These are phyloP conservation scores for Alloplasta piceator DNA, from an alignment of 2,888 invertebrate species.

Conservation along the genomic window DNA sequence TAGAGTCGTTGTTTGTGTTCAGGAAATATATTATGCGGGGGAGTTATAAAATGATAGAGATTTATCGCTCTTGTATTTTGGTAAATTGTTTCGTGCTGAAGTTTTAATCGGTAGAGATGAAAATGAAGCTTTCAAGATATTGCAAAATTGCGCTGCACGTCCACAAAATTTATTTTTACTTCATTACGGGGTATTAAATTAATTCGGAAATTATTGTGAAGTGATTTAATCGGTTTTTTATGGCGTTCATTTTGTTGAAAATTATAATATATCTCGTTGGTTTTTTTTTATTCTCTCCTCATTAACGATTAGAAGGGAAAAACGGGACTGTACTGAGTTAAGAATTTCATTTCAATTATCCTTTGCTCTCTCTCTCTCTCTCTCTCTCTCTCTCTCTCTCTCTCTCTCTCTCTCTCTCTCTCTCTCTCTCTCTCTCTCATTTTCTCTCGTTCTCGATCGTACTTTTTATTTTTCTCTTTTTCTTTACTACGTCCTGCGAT, in stretches of 20 bases:
- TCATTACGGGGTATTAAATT: conserved; percentile 27
- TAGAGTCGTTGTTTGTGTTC: too few species aligned
- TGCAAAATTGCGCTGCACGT: too few species aligned
- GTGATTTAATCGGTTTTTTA: conserved; percentile 41
- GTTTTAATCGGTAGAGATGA: too few species aligned
- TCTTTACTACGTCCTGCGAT: conserved; percentile 4
- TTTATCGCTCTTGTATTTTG: too few species aligned
- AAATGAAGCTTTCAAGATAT: too few species aligned
- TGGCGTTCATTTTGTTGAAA: conserved; percentile 30
- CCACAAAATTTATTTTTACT: too few species aligned
- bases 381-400: neutral
- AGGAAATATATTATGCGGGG: too few species aligned
- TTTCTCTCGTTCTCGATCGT: neutral
- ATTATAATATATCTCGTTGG: conserved; percentile 15
- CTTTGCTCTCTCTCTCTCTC: conserved; percentile 8
- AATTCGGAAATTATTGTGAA: conserved; percentile 49
- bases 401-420: neutral
- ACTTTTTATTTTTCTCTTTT: conserved; percentile 2
- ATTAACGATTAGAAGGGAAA: conserved; percentile 25
- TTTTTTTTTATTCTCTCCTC: conserved; percentile 7
- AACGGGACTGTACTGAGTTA: conserved; percentile 22
- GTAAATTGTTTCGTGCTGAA: too few species aligned
- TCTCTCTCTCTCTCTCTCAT: neutral
- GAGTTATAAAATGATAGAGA: too few species aligned
- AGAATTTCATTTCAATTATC: conserved; percentile 8